A percentile compares a stretch with the other conserved stretches of the same genome.
phyloP scores from a whole-genome alignment of 2,888 invertebrate species.

The Omphaloscelis lunosa region DNA sequence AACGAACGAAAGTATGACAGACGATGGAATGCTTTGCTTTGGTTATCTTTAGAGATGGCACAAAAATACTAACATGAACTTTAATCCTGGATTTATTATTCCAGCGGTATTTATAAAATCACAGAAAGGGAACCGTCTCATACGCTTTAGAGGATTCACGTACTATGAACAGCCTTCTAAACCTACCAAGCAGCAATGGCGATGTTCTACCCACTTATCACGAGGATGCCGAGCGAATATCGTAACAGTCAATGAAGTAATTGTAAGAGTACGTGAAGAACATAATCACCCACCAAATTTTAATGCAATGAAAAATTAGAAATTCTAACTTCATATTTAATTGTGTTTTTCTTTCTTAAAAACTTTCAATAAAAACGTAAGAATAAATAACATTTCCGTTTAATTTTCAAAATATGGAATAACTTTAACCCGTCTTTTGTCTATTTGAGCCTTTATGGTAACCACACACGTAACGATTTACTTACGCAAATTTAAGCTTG shows the following conservation, averaged over 20 bases:
- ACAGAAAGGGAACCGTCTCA: slow-evolving; percentile 67
- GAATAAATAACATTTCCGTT: no score
- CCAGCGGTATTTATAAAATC: slow-evolving; percentile 54
- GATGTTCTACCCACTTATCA: slow-evolving; percentile 76
- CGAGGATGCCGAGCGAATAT: slow-evolving; percentile 71
- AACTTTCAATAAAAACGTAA: no score
- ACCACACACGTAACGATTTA: no score
- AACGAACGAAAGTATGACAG: no score
- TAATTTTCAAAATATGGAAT: no score
- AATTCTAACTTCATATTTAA: not conserved
- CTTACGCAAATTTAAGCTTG: no score
- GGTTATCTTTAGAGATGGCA: no score
- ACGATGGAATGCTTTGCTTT: no score
- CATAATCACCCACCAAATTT: slow-evolving; percentile 44
- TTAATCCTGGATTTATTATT: slow-evolving; percentile 22
- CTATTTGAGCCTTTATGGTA: no score
- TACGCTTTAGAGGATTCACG: slow-evolving; percentile 71
- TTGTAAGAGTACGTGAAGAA: slow-evolving; percentile 43
- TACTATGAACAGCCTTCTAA: slow-evolving; percentile 64
- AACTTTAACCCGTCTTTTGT: no score
- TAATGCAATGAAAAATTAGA: not conserved
- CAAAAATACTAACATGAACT: no score
- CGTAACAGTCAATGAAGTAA: slow-evolving; percentile 66
- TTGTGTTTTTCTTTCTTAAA: no score
- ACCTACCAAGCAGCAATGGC: slow-evolving; percentile 70